These are phyloP conservation scores for Myripristis jacobus DNA, from an alignment of 2,797 vertebrate genomes.

Conservation along the genomic window DNA sequence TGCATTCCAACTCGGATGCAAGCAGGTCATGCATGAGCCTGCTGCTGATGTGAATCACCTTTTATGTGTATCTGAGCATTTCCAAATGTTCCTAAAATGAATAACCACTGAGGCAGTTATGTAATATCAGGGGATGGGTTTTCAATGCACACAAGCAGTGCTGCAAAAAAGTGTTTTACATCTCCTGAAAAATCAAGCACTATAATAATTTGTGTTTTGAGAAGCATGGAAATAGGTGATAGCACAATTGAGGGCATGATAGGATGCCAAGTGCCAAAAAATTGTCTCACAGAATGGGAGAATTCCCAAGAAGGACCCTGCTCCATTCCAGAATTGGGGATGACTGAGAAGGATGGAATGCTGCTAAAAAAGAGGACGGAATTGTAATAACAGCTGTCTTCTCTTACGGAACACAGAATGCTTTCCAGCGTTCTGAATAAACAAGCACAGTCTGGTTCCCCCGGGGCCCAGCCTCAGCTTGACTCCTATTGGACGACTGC, in stretches of 20 bases:
- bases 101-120: constrained; percentile 58
- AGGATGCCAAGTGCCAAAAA: constrained; percentile 41
- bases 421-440: constrained; percentile 84
- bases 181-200: constrained; percentile 8
- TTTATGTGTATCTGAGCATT: constrained; percentile 65
- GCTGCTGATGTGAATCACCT: constrained; percentile 56
- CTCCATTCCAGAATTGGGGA: constrained; percentile 71
- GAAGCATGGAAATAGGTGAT: constrained; percentile 36
- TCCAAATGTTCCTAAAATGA: constrained; percentile 75
- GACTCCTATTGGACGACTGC: constrained; percentile 72
- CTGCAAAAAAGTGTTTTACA: constrained; percentile 41
- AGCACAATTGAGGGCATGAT: constrained; percentile 26
- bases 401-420: constrained; percentile 81
- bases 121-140: constrained; percentile 60
- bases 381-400: constrained; percentile 86
- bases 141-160: constrained; percentile 36
- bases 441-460: constrained; percentile 79
- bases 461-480: constrained; percentile 71
- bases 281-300: constrained; percentile 20
- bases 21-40: constrained; percentile 58
- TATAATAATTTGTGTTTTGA: constrained; percentile 27
- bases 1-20: constrained; percentile 64
- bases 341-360: constrained; percentile 71
- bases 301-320: constrained; percentile 53
- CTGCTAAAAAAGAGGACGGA: constrained; percentile 68